These are phyloP conservation scores for Balanococcus diminutus DNA, from an alignment of 2,888 invertebrate genomes.

Conservation along the genomic window DNA sequence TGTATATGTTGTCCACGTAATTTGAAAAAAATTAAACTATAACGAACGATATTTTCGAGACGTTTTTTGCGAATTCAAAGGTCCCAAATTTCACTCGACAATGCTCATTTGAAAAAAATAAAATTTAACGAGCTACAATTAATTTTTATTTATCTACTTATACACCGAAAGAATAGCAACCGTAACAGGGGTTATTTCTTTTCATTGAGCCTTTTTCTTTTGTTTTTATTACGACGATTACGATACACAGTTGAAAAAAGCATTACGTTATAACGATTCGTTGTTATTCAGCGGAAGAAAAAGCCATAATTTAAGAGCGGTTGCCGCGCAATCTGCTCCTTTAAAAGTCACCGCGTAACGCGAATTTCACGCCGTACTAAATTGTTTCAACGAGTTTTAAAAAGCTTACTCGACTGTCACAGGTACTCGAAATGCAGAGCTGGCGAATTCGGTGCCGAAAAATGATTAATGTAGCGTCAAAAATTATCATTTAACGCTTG, in stretches of 20 bases:
- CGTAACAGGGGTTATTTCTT: background rate
- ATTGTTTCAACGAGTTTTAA: slow-evolving; percentile 26
- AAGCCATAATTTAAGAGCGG: background rate
- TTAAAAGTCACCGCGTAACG: background rate
- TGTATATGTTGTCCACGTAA: too few relatives aligned
- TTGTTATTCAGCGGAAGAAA: slow-evolving; percentile 20
- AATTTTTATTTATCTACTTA: slow-evolving; percentile 1
- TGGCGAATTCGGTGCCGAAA: background rate
- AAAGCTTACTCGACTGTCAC: background rate
- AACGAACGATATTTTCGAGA: background rate
- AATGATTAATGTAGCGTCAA: slow-evolving; percentile 33
- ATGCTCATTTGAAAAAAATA: background rate
- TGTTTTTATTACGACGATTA: background rate
- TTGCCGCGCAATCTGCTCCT: slow-evolving; percentile 3
- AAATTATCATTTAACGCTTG: background rate
- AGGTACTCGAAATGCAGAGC: background rate
- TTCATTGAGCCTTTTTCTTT: background rate
- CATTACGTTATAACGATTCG: background rate
- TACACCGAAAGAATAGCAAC: background rate
- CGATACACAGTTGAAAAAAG: background rate
- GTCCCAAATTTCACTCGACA: background rate
- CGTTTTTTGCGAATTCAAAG: background rate
- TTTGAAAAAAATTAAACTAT: background rate
- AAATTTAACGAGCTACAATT: slow-evolving; percentile 15
- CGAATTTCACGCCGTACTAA: slow-evolving; percentile 1